Conservation (phyloP, 2,888 invertebrate genomes). For the Mantis religiosa region DNA sequence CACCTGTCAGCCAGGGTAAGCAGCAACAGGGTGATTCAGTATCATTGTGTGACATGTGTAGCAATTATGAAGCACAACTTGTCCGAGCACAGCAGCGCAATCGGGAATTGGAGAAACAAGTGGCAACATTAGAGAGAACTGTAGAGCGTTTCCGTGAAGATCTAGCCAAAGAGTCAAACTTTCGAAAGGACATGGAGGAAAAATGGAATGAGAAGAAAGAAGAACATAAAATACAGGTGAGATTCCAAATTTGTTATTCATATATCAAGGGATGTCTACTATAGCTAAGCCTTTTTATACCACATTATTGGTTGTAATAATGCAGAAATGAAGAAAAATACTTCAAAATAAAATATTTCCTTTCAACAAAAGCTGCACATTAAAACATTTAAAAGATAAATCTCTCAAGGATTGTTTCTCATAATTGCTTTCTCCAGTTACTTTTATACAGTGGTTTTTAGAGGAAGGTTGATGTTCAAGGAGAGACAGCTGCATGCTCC, state of each 20-base stretch:
- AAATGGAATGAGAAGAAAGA: conserved; percentile 75
- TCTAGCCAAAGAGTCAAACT: conserved; percentile 64
- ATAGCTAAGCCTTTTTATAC: too few relatives aligned
- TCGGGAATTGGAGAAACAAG: conserved; percentile 39
- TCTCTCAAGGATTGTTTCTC: too few relatives aligned
- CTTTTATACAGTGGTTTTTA: too few relatives aligned
- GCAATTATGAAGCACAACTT: conserved; percentile 77
- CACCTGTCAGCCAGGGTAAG: conserved; percentile 19
- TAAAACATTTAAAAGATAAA: too few relatives aligned
- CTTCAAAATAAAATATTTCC: too few relatives aligned
- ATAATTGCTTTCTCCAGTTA: too few relatives aligned
- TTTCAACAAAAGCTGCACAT: too few relatives aligned
- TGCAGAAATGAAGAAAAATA: too few relatives aligned
- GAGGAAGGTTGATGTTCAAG: too few relatives aligned
- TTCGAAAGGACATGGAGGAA: conserved; percentile 70
- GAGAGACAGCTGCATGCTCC: too few relatives aligned
- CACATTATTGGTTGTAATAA: too few relatives aligned
- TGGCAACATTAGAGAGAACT: conserved; percentile 46
- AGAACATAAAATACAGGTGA: conserved; percentile 63
- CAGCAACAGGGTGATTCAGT: neutral
- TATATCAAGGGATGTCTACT: neutral
- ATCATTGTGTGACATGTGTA: conserved; percentile 75
- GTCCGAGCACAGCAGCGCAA: conserved; percentile 67
- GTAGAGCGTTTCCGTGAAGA: conserved; percentile 60
- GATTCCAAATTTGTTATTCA: neutral